Evolutionary conservation across 2,888 invertebrate genomes (phyloP), one percentile per base, ranked within the genome.

Genomic region (Platynereis dumerilii): DNA sequence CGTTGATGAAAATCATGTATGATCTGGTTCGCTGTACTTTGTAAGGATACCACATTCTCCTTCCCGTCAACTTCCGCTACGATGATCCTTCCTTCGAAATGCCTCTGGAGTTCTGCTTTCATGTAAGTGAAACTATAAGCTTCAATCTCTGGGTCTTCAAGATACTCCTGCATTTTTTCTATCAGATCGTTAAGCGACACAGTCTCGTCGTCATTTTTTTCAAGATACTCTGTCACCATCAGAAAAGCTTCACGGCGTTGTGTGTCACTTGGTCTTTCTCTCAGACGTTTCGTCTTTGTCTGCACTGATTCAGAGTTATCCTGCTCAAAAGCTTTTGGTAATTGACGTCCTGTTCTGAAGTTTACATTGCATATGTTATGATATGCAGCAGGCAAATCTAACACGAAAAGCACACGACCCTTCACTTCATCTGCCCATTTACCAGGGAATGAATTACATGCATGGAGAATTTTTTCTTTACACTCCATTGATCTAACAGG

Each of bases 41-140:
- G 62, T n/a, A 73, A 55, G 17, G 73, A 72, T 1, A 74, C 69
- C 60, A 71, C 66, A 69, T 69, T 66, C 1, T 44, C 20, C 53
- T 66, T 69, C 20, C 71, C 69, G 45, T 70, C 67, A 20, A 68
- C 56, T 20, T 69, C 68, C n/a, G 69, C 65, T 20, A 73, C 69
- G 1, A 69, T 26, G n/a, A 75, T 63, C n/a, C 58, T 58, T 10
- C 69, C 42, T 5, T 71, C 70, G 62, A 72, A 75, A 52, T 70
- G 65, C 58, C 68, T 63, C 44, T 64, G 15, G 17, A 72, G 26
- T 65, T 64, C 69, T 15, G 58, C 58, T 42, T 71, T 72, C 71
- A 75, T 65, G 44, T 66, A 56, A 29, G 44, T 66, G 28, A 22
- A 0, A 45, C 60, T 59, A 53, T 67, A 70, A 39, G 58, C 12